Percentiles rank a stretch among this genome's conserved stretches.
These are phyloP conservation scores for Spisula solida DNA, from an alignment of 2,888 invertebrate genomes.

Conservation along the genomic window DNA sequence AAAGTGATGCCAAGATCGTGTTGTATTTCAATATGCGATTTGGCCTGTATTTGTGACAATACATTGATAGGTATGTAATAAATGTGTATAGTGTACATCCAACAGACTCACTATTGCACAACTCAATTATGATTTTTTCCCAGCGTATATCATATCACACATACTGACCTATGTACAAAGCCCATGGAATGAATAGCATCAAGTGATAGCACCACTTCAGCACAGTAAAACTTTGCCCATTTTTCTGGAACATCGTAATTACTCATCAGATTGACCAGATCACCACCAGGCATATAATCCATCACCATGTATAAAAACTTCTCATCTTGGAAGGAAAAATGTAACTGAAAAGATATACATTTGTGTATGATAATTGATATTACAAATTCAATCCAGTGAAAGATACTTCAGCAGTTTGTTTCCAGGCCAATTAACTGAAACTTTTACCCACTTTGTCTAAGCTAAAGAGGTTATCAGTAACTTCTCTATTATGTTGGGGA, in stretches of 20 bases:
- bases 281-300: slow-evolving; percentile 99
- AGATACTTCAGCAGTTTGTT: not conserved
- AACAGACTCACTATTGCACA: not conserved
- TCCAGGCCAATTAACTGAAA: no score
- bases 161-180: slow-evolving; percentile 91
- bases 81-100: not conserved
- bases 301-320: slow-evolving; percentile 99
- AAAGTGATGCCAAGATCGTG: no score
- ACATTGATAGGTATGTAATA: no score
- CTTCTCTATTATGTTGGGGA: no score
- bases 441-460: no score
- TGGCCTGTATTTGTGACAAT: no score
- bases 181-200: slow-evolving; percentile 99
- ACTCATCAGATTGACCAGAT: slow-evolving; percentile 99
- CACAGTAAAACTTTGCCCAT: slow-evolving; percentile 99
- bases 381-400: not conserved
- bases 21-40: no score
- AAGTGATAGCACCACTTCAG: slow-evolving; percentile 98
- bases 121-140: no score
- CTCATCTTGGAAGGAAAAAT: slow-evolving; percentile 99
- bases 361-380: not conserved
- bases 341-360: slow-evolving; percentile 89
- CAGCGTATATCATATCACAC: no score
- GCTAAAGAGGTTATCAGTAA: no score
- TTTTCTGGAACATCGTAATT: slow-evolving; percentile 99